Base-by-base conservation (phyloP, 2,113 vertebrate genomes). In the Choloepus hoffmanni region DNA sequence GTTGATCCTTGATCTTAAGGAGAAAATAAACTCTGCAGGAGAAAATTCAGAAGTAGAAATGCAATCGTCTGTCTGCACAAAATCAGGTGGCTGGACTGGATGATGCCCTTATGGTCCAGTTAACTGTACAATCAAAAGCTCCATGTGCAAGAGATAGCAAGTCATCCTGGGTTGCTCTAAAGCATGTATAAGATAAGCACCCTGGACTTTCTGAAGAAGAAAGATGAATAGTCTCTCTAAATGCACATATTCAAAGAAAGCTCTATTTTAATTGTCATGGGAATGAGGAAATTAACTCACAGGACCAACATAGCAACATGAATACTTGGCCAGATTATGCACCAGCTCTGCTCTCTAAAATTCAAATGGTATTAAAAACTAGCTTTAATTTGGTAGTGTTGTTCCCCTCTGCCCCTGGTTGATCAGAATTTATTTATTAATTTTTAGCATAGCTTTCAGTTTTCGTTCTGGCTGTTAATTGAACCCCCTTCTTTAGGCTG, bases 241-340 rank as follows among this genome's bases (percentile, higher is more conserved):
- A 93, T 53, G 14, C 23, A 81, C 5, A 92, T 24, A 83, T 48
- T 72, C 23, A 62, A 94, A 93, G 55, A 67, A 36, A 45, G 9
- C 11, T 90, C 50, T 85, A 21, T 89, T 85, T 85, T 92, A 79
- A 92, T 82, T 90, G 3, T 55, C 91, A 60, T 72, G 28, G 53
- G 60, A 97, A 94, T 23, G 43, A 81, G 36, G 78, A 9, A 96
- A 94, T 91, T 95, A 91, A 89, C 36, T 78, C 73, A 85, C 91
- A 95, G 14, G 45, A 63, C 24, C 62, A 91, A 28, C 30, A 62
- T 16, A 88, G n/a, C 90, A 81, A 76, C 3, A 40, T 18, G 65
- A 89, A 78, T 84, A 77, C 48, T 85, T 85, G 63, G 40, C 33
- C 84, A 85, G 40, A 90, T 65, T 68, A 55, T 73, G 21, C 30